Conservation (phyloP, 2,888 invertebrate species). For the Tetragnatha montana region DNA sequence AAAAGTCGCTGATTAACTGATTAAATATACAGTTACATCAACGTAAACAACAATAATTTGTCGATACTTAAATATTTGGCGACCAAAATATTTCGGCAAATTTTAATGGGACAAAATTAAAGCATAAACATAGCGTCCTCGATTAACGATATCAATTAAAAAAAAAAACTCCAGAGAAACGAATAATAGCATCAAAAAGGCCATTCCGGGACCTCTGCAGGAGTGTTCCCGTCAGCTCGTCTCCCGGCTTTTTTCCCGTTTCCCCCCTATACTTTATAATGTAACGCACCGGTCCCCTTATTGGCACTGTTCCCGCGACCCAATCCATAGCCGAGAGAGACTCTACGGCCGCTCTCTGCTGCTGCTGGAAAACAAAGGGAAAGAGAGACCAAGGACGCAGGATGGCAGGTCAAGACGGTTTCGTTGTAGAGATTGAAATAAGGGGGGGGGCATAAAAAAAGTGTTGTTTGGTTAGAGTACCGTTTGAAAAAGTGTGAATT, state of each 20-base stretch:
- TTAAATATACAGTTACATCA: no score
- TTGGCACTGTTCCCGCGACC: slow-evolving; percentile 60
- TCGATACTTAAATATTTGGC: no score
- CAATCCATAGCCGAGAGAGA: slow-evolving; percentile 39
- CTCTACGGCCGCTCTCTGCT: slow-evolving; percentile 9
- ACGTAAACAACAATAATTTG: no score
- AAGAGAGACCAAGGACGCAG: slow-evolving; percentile 5
- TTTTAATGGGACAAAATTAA: no score
- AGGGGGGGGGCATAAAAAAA: no score
- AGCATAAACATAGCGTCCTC: no score
- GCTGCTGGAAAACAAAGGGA: slow-evolving; percentile 13
- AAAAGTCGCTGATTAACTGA: no score
- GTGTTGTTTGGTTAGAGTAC: no score
- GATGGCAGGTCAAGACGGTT: neutral
- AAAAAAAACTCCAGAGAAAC: neutral
- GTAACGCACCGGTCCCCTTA: slow-evolving; percentile 56
- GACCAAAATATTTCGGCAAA: no score
- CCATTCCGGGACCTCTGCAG: neutral
- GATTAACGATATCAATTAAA: no score
- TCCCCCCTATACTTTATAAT: slow-evolving; percentile 52
- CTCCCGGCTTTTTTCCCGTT: slow-evolving; percentile 13
- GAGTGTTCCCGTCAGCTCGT: slow-evolving; percentile 26
- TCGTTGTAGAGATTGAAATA: no score
- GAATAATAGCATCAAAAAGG: neutral
- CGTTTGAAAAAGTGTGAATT: no score